These are phyloP conservation scores for Jacana jacana DNA, from an alignment of 2,113 vertebrate genomes.

Conservation along the genomic window DNA sequence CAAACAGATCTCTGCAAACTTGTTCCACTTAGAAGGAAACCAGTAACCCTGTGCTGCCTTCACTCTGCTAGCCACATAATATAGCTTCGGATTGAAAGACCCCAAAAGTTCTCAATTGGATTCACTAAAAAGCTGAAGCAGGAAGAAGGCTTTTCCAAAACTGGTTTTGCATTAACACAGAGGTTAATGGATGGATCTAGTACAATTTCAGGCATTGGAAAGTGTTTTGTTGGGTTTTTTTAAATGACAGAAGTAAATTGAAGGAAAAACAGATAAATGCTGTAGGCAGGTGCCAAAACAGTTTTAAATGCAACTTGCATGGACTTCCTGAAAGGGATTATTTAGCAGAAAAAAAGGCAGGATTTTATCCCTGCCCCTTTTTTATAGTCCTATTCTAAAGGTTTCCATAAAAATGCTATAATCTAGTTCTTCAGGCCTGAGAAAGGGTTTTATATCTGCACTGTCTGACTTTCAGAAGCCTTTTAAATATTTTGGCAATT, in stretches of 20 bases:
- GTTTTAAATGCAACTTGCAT: background rate
- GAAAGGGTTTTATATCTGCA: conserved; percentile 23
- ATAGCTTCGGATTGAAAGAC: background rate
- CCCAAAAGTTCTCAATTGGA: background rate
- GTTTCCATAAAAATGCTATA: background rate
- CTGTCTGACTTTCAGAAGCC: conserved; percentile 18
- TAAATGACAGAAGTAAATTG: background rate
- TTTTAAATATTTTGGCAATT: conserved; percentile 52
- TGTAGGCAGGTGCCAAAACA: background rate
- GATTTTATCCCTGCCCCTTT: background rate
- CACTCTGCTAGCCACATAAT: background rate
- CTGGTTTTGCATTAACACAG: background rate
- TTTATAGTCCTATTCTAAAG: background rate
- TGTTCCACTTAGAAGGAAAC: background rate
- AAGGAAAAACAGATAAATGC: background rate
- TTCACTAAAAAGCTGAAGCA: background rate
- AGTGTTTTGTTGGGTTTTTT: background rate
- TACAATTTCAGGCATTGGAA: background rate
- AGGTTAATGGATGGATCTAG: background rate
- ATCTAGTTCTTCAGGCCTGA: background rate
- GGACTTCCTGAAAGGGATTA: background rate
- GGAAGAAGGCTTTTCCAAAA: background rate
- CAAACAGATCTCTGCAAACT: background rate
- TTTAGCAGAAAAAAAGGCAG: background rate
- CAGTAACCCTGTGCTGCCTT: background rate